Base-by-base conservation (phyloP, 2,113 vertebrate genomes). In the Dicaeum eximium region DNA sequence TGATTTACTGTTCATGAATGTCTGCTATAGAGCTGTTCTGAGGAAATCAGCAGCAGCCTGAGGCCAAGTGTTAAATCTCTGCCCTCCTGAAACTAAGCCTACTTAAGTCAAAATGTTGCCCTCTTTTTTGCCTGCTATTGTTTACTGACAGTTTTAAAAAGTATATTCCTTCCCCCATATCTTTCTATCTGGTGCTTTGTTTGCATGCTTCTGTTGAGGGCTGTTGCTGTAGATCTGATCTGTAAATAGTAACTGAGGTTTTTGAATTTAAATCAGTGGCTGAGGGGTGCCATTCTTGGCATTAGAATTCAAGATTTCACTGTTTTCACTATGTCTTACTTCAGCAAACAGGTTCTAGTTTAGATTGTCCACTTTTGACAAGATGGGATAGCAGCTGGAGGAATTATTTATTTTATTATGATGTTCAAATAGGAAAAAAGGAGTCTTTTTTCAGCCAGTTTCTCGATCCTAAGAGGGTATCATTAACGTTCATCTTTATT, bases 301-400 rank as follows among this genome's bases (percentile, higher is more conserved):
- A 66, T 66, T 91, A 22, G 30, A 79, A 61, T 92, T 93, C 71
- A 96, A 91, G 35, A 33, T 77, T 23, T 86, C 27, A 47, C 2
- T 73, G 48, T 94, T 96, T 96, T 56, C 33, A 27, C 77, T 92
- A 37, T n/a, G 21, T 37, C 65, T 60, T 21, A 75, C 44, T 96
- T 96, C 51, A 94, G 71, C 72, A 92, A 96, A 65, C 14, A 30
- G 28, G 54, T 95, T 80, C 57, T 79, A 75, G 79, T 93, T 88
- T 78, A 54, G 17, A 19, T 58, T 5, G 20, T 88, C 54, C 50
- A 35, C 51, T 94, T 97, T 80, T 83, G 27, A 70, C 18, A 88
- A 86, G 66, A 87, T 57, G 31, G 44, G 8, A 89, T 53, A 90
- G 80, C 61, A 92, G 24, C 30, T 92, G 56, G 24, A 94, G 15